Evolutionary conservation across 2,113 vertebrate genomes (phyloP).

Genomic region (Podarcis raffonei): DNA sequence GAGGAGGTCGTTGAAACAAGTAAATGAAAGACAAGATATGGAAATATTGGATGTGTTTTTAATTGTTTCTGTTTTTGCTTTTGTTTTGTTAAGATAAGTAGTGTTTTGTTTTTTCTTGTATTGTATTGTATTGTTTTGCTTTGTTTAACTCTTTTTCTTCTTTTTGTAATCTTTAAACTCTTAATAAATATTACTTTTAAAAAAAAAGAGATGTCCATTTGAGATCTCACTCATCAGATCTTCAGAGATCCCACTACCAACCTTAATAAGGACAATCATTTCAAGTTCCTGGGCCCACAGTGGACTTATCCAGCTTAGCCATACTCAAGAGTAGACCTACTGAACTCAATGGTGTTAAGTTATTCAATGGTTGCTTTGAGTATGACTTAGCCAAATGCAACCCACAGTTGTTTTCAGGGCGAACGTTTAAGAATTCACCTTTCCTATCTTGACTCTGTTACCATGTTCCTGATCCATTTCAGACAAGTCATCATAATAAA

Average conservation of each 20-base stretch:
- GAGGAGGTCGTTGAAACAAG: no score
- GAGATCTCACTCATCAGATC: conserved; percentile 28
- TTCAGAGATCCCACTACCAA: conserved; percentile 25
- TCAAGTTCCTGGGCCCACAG: not conserved
- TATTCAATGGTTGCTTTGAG: not conserved
- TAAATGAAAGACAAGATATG: no score
- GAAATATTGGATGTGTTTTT: no score
- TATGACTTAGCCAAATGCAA: not conserved
- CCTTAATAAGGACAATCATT: conserved; percentile 40
- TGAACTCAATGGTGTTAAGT: not conserved
- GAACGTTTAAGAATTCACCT: conserved; percentile 33
- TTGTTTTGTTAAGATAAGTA: no score
- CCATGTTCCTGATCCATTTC: not conserved
- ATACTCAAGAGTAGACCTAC: not conserved
- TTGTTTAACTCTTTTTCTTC: no score
- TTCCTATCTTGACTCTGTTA: conserved; percentile 10
- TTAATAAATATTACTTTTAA: no score
- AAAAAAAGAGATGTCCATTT: conserved; percentile 38
- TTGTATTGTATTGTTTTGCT: no score
- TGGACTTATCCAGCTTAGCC: not conserved
- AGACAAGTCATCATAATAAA: conserved; percentile 15
- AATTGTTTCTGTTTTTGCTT: no score
- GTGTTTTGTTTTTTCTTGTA: no score
- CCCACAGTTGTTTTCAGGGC: not conserved
- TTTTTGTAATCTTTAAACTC: no score